phyloP scores from a whole-genome alignment of 2,888 invertebrate genomes.

The Agrotis segetum region DNA sequence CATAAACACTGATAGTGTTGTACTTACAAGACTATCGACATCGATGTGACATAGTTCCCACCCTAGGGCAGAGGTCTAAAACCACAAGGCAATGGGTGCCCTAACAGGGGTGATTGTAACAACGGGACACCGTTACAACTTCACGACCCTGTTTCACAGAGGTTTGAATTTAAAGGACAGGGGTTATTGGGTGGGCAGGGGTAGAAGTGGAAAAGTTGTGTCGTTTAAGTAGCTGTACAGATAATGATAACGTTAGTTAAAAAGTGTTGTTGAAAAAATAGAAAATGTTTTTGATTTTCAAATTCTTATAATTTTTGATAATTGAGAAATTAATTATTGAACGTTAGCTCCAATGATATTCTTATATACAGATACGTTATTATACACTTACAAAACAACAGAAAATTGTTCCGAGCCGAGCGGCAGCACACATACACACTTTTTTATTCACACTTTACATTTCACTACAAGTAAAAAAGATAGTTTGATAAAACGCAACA shows the following conservation, averaged over 20 bases:
- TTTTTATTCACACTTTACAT: too few species aligned
- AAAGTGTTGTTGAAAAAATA: too few species aligned
- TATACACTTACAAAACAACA: too few species aligned
- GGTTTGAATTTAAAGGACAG: conserved; percentile 44
- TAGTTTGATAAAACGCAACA: too few species aligned
- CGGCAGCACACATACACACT: too few species aligned
- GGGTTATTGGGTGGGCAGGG: conserved; percentile 13
- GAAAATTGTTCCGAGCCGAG: too few species aligned
- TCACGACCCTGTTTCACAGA: conserved; percentile 36
- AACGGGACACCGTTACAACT: conserved; percentile 42
- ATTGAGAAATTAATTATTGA: too few species aligned
- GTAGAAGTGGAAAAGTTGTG: background rate
- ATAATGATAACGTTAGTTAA: background rate
- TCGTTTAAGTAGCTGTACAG: background rate
- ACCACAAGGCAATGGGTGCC: conserved; percentile 48
- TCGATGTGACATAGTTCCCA: background rate
- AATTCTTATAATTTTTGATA: too few species aligned
- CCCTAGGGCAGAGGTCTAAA: conserved; percentile 29
- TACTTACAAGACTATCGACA: conserved; percentile 30
- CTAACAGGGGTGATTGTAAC: conserved; percentile 39
- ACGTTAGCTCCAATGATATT: too few species aligned
- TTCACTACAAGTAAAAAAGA: too few species aligned
- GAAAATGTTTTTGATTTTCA: too few species aligned
- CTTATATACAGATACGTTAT: too few species aligned
- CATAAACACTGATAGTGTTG: background rate